Percentiles rank a stretch among this genome's conserved stretches.
These are phyloP conservation scores for Trogon melanurus DNA, from an alignment of 2,113 vertebrate genomes.

Conservation along the genomic window DNA sequence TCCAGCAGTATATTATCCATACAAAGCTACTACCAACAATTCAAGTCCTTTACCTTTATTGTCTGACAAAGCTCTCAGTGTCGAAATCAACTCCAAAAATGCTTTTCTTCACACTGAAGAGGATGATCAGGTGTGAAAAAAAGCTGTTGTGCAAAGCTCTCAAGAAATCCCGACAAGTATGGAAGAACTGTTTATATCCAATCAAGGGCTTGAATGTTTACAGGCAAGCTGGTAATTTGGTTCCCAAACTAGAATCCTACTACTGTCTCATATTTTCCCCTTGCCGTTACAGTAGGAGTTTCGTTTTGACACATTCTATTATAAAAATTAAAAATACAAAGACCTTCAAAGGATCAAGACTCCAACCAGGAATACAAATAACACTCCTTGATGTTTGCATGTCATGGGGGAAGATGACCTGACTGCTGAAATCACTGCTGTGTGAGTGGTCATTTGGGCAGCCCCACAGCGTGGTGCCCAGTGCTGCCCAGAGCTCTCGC, in stretches of 20 bases:
- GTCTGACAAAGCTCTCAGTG: not conserved
- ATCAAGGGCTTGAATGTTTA: not conserved
- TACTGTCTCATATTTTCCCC: not conserved
- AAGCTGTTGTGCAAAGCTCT: not conserved
- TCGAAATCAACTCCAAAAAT: not conserved
- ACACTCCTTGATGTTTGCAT: not conserved
- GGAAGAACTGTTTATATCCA: not conserved
- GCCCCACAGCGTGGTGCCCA: accelerated
- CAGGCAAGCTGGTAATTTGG: not conserved
- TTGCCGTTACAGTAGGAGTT: not conserved
- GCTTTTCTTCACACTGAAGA: accelerated
- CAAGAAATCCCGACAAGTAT: not conserved
- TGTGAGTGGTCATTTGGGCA: not conserved
- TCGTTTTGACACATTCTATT: not conserved
- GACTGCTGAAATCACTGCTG: not conserved
- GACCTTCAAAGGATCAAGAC: accelerated
- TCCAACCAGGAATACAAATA: not conserved
- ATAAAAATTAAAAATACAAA: not conserved
- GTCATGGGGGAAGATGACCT: not conserved
- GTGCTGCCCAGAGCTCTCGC: not conserved
- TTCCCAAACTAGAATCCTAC: not conserved
- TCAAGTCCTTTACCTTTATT: not conserved
- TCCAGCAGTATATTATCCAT: not conserved
- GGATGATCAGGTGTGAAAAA: not conserved
- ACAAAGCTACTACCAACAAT: not conserved